These are phyloP conservation scores for Chromoteleia sp. DNA, from an alignment of 2,888 invertebrate species.

Conservation along the genomic window DNA sequence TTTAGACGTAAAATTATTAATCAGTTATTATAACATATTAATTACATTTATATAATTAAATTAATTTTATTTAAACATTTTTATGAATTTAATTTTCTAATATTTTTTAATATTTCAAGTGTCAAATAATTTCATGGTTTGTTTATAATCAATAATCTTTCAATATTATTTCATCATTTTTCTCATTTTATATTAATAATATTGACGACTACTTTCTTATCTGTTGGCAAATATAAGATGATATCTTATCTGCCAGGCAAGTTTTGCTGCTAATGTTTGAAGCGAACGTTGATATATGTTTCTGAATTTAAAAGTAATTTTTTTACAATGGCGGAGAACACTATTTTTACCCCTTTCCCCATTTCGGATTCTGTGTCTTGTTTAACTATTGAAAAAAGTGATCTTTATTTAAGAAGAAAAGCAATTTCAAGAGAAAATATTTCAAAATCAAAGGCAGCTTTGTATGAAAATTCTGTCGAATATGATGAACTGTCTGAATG, in stretches of 20 bases:
- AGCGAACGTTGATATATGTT: conserved; percentile 9
- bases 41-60: too few relatives aligned
- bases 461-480: conserved; percentile 28
- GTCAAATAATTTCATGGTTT: too few relatives aligned
- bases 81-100: too few relatives aligned
- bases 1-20: too few relatives aligned
- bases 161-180: not conserved
- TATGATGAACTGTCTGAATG: conserved; percentile 74
- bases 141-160: not conserved
- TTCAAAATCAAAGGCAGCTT: conserved; percentile 13
- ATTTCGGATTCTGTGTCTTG: conserved; percentile 42
- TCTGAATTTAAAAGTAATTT: conserved; percentile 7
- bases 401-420: conserved; percentile 80
- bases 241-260: conserved; percentile 49
- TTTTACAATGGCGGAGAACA: conserved; percentile 42
- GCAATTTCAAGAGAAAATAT: conserved; percentile 63
- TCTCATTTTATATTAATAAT: conserved; percentile 5
- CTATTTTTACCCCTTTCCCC: conserved; percentile 58
- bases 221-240: conserved; percentile 25
- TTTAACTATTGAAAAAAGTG: conserved; percentile 79
- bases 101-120: too few relatives aligned
- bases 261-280: conserved; percentile 7
- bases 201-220: conserved; percentile 23
- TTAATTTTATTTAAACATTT: too few relatives aligned
- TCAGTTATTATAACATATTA: too few relatives aligned